phyloP scores from a whole-genome alignment of 2,888 invertebrate species.

The Pseudanteris insignis region DNA sequence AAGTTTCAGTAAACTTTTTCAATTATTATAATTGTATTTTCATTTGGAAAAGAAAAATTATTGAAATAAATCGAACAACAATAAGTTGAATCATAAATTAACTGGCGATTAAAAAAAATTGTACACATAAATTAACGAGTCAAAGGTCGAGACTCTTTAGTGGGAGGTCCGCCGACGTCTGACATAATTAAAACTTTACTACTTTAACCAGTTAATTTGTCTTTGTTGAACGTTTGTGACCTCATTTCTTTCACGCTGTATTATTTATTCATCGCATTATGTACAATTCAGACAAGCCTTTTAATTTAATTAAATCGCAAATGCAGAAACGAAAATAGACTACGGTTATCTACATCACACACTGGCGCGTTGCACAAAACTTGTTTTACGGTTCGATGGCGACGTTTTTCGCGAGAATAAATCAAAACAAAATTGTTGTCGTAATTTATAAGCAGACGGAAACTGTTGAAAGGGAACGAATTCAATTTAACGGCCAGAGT shows the following conservation, averaged over 20 bases:
- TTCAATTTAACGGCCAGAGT: conserved; percentile 1
- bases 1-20: too few relatives aligned
- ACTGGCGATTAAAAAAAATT: too few relatives aligned
- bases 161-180: conserved; percentile 41
- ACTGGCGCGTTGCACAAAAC: conserved; percentile 4
- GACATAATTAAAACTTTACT: conserved; percentile 63
- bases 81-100: too few relatives aligned
- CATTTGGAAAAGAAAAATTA: too few relatives aligned
- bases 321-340: not conserved
- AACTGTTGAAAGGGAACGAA: conserved; percentile 12
- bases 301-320: conserved; percentile 20
- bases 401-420: conserved; percentile 9
- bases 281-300: conserved; percentile 12
- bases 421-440: conserved; percentile 11
- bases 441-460: conserved; percentile 13
- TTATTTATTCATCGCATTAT: conserved; percentile 27
- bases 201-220: conserved; percentile 58
- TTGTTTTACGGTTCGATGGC: conserved; percentile 4
- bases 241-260: conserved; percentile 31
- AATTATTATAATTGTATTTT: too few relatives aligned
- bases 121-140: too few relatives aligned
- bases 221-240: conserved; percentile 52
- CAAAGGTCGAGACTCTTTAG: too few relatives aligned
- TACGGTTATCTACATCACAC: not conserved
- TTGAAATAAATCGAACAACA: too few relatives aligned